These are phyloP conservation scores for Hylaeus anthracinus DNA, from an alignment of 1,140 invertebrate species.

Conservation along the genomic window DNA sequence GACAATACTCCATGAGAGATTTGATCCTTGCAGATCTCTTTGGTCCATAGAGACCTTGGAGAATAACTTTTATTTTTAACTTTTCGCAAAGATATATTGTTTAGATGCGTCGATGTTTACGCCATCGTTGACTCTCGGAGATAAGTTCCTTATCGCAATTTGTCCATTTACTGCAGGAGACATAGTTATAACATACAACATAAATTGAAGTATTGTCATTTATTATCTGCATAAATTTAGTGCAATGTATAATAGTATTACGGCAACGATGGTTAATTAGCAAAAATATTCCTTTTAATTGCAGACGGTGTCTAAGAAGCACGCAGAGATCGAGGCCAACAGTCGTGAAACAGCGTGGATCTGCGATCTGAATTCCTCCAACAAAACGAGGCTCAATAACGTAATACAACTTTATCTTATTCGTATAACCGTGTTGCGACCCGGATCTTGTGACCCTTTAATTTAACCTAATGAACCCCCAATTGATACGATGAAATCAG, in stretches of 20 bases:
- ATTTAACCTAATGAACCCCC: background rate
- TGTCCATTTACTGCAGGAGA: too few species aligned
- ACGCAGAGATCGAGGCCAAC: slow-evolving; percentile 74
- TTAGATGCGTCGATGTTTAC: too few species aligned
- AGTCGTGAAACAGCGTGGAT: slow-evolving; percentile 65
- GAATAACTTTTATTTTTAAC: too few species aligned
- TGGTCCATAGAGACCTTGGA: too few species aligned
- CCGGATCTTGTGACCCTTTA: background rate
- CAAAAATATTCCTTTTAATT: slow-evolving; percentile 44
- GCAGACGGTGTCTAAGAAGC: slow-evolving; percentile 74
- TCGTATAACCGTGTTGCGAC: background rate
- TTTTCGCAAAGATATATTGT: too few species aligned
- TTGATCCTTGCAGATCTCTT: too few species aligned
- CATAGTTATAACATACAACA: too few species aligned
- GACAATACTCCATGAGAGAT: too few species aligned
- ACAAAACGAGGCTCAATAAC: slow-evolving; percentile 73
- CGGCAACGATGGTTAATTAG: background rate
- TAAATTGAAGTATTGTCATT: too few species aligned
- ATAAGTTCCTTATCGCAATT: too few species aligned
- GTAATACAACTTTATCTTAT: slow-evolving; percentile 58
- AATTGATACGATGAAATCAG: background rate
- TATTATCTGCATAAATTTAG: too few species aligned
- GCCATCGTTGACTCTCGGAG: too few species aligned
- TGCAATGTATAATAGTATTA: background rate
- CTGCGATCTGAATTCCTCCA: slow-evolving; percentile 71